Conservation (phyloP, 2,113 vertebrate genomes). For the Corapipo altera region DNA sequence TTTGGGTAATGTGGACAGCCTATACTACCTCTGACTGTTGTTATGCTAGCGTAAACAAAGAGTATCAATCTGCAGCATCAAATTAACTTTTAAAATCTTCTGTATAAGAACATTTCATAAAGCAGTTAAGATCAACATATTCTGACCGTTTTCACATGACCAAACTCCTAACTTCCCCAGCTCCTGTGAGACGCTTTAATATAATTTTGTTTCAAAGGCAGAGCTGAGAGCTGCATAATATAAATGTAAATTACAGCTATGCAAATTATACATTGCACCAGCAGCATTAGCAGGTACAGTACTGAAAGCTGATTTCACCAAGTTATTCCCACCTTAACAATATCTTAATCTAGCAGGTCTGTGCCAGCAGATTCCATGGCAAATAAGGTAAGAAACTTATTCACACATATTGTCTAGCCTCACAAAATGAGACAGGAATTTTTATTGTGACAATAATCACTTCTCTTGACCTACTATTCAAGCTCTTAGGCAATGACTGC, state of each 20-base stretch:
- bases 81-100: background rate
- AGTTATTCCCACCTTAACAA: background rate
- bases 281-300: background rate
- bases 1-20: background rate
- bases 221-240: background rate
- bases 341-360: background rate
- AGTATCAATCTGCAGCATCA: background rate
- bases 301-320: constrained; percentile 12
- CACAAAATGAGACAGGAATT: background rate
- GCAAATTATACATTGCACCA: constrained; percentile 1
- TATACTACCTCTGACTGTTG: background rate
- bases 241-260: constrained; percentile 23
- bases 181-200: background rate
- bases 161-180: background rate
- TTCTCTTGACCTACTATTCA: background rate
- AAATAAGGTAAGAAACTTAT: background rate
- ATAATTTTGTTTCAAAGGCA: background rate
- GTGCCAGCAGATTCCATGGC: background rate
- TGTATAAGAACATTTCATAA: background rate
- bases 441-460: background rate
- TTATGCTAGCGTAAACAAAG: background rate
- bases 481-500: background rate
- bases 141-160: background rate
- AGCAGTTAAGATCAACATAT: background rate
- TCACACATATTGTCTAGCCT: background rate